Percentiles rank a stretch among this genome's conserved stretches.
Evolutionary conservation across 1,140 invertebrate genomes (phyloP).

Genomic region (Anadara kagoshimensis): DNA sequence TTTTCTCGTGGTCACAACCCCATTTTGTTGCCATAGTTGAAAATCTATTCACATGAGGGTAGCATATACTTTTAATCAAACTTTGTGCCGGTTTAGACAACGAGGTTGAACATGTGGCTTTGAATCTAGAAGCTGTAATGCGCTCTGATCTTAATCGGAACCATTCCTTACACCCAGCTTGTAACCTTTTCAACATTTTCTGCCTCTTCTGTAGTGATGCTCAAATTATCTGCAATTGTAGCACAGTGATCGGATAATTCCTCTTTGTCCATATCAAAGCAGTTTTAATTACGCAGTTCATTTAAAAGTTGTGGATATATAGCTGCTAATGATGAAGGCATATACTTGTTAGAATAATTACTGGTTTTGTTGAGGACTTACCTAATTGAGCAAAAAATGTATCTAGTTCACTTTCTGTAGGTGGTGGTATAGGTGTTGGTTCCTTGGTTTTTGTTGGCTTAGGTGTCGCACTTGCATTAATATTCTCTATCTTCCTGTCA

Average conservation of each 20-base stretch:
- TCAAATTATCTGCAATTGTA: constrained; percentile 18
- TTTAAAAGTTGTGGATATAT: constrained; percentile 2
- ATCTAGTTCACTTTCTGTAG: neutral
- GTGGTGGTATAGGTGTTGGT: neutral
- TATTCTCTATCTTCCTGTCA: neutral
- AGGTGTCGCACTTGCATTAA: too few species aligned
- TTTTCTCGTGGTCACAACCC: constrained; percentile 40
- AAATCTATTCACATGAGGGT: constrained; percentile 26
- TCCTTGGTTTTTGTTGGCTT: neutral
- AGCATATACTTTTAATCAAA: constrained; percentile 37
- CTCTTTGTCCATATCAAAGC: neutral
- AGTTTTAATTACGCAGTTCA: neutral
- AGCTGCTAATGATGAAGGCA: neutral
- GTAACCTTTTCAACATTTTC: constrained; percentile 34
- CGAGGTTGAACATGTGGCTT: constrained; percentile 30
- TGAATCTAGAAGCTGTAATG: constrained; percentile 44
- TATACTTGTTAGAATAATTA: neutral
- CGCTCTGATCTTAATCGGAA: constrained; percentile 36
- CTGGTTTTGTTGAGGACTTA: neutral
- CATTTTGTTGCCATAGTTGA: constrained; percentile 34
- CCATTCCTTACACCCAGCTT: constrained; percentile 37
- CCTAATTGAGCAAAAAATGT: neutral
- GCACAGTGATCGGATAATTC: neutral
- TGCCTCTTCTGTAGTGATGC: constrained; percentile 25
- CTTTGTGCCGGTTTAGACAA: constrained; percentile 18